Evolutionary conservation across 2,797 vertebrate genomes (phyloP).

Genomic region (Hephaestus fuliginosus): DNA sequence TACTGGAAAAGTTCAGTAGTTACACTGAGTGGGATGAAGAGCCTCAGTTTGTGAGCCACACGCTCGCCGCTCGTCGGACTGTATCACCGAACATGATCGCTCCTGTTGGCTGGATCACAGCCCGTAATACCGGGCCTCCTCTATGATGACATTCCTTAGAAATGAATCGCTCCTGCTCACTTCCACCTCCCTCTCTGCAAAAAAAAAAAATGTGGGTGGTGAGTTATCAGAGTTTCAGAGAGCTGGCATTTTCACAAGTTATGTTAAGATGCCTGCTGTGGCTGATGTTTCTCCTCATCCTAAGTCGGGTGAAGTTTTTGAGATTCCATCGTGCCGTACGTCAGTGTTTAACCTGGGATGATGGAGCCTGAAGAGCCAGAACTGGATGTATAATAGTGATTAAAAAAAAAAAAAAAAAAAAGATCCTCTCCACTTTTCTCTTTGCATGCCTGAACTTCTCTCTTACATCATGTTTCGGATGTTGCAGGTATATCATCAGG

Average conservation of each 20-base stretch:
- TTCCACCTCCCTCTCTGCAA: slow-evolving; percentile 29
- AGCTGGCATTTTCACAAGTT: slow-evolving; percentile 38
- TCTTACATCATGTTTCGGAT: background rate
- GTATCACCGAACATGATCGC: slow-evolving; percentile 29
- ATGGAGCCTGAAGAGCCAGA: background rate
- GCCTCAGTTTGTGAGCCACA: background rate
- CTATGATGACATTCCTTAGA: slow-evolving; percentile 60
- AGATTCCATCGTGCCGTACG: slow-evolving; percentile 24
- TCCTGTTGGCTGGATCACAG: slow-evolving; percentile 37
- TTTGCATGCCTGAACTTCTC: slow-evolving; percentile 17
- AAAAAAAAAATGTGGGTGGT: slow-evolving; percentile 60
- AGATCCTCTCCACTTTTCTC: background rate
- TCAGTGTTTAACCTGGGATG: slow-evolving; percentile 7
- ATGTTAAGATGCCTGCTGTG: background rate
- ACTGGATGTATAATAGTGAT: background rate
- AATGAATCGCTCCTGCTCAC: slow-evolving; percentile 49
- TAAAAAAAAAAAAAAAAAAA: background rate
- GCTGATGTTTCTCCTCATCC: slow-evolving; percentile 24
- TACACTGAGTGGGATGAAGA: background rate
- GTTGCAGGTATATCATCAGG: slow-evolving; percentile 11
- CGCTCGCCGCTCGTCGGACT: background rate
- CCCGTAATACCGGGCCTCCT: slow-evolving; percentile 26
- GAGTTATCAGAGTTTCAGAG: slow-evolving; percentile 45
- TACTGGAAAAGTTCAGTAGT: background rate
- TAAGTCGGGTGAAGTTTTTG: background rate